Conservation (phyloP, 2,113 vertebrate species). For the Pseudopodoces humilis region DNA sequence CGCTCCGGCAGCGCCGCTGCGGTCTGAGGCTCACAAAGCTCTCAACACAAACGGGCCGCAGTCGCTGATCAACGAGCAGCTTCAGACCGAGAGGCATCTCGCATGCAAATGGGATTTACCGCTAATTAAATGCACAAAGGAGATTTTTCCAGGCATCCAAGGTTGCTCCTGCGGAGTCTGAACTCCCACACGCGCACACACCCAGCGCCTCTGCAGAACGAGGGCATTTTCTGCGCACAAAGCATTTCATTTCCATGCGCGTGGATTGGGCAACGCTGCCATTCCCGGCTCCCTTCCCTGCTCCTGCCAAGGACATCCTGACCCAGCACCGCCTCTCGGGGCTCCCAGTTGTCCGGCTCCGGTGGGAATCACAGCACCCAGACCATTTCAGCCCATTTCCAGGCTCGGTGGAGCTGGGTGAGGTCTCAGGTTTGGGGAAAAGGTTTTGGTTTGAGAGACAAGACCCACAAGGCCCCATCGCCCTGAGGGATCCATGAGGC, state of each 20-base stretch:
- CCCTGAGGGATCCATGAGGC: background rate
- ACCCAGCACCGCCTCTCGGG: fast-evolving
- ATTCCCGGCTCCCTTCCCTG: background rate
- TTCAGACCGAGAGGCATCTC: slow-evolving; percentile 52
- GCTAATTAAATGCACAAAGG: slow-evolving; percentile 56
- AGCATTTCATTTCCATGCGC: slow-evolving; percentile 1
- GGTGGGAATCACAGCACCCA: fast-evolving
- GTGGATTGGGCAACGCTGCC: background rate
- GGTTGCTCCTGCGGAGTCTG: slow-evolving; percentile 28
- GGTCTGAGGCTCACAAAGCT: background rate
- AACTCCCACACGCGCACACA: slow-evolving; percentile 46
- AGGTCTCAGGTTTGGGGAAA: background rate
- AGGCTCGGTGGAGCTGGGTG: background rate
- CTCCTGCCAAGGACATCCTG: background rate
- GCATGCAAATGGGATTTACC: slow-evolving; percentile 17
- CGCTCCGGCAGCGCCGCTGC: background rate
- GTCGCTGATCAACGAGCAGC: background rate
- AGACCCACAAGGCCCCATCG: background rate
- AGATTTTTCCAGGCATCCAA: slow-evolving; percentile 42
- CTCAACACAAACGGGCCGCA: background rate
- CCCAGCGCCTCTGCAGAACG: background rate
- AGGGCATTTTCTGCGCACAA: background rate
- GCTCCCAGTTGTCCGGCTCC: fast-evolving
- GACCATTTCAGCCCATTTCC: fast-evolving
- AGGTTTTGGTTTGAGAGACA: background rate